Base-by-base conservation (phyloP, 2,888 invertebrate species). In the Cylloceria caligata region DNA sequence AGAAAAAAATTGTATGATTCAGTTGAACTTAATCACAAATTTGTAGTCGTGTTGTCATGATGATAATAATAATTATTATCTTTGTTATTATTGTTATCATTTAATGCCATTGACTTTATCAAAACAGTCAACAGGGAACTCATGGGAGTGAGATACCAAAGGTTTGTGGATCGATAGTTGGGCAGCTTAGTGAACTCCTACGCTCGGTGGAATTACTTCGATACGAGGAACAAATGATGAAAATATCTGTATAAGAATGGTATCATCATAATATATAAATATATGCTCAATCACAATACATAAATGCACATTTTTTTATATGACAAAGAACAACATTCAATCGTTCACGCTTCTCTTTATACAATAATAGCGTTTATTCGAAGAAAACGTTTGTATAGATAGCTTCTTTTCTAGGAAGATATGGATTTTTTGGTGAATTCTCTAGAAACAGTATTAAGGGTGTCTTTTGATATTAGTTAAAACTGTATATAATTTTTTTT, bases 131-230 rank as follows among this genome's bases (percentile, higher is more conserved):
- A 52, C 9, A 71, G 67, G 60, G 72, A 55, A 73, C 67, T 72
- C 34, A 45, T 24, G 47, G 36, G 68, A 68, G 77, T 13, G 77
- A 77, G 72, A 73, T 36, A 30, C 16, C 7, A 62, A 47, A 62
- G 67, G 68, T 62, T 60, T 42, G 77, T 45, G 68, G 81, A 77
- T 81, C 81, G 81, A 81, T 81, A 81, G 81, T 68, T 47, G 72
- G 62, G 45, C 69, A 62, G 62, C 77, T 68, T n/a, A 30, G 30
- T 62, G 73, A 77, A 73, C 67, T 30, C 24, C 68, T 65, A 72
- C 19, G 68, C 77, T 68, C 68, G 36, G 62, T 30, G 36, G 72
- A 11, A 68, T 64, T 74, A 68, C 73, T 71, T 67, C 73, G 77
- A 67, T 73, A 57, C 68, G 68, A 77, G 77, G 72, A 68, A 34